These are phyloP conservation scores for Clanis bilineata DNA, from an alignment of 2,888 invertebrate genomes.

Conservation along the genomic window DNA sequence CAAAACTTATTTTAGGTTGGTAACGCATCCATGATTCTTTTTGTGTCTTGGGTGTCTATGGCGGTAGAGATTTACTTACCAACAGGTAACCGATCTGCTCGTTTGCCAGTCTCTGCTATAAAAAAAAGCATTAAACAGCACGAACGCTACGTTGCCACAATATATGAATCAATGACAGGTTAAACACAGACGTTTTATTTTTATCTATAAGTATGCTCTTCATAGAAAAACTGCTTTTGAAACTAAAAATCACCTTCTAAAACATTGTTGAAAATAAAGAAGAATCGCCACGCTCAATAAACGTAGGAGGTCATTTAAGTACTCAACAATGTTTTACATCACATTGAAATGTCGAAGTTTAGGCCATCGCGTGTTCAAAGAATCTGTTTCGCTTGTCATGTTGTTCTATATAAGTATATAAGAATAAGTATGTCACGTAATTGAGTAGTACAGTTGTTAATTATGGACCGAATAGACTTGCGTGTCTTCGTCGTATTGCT, in stretches of 20 bases:
- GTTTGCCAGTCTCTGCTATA: too few species aligned
- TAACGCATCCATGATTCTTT: too few species aligned
- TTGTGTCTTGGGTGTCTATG: too few species aligned
- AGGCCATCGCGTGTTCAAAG: slow-evolving; percentile 21
- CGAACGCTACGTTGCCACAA: too few species aligned
- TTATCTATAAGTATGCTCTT: too few species aligned
- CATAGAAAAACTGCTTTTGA: too few species aligned
- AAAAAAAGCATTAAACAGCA: too few species aligned
- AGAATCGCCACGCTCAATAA: background rate
- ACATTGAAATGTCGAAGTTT: slow-evolving; percentile 17
- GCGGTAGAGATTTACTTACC: too few species aligned
- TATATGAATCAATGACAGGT: too few species aligned
- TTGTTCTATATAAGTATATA: slow-evolving; percentile 35
- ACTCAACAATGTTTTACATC: background rate
- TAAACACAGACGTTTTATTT: too few species aligned
- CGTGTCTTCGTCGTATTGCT: slow-evolving; percentile 35
- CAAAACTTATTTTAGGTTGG: too few species aligned
- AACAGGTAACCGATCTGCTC: too few species aligned
- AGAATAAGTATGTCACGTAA: slow-evolving; percentile 26
- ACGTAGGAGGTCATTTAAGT: background rate
- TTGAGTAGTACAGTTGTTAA: slow-evolving; percentile 26
- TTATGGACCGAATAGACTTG: slow-evolving; percentile 38
- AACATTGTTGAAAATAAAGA: background rate
- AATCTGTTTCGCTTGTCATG: slow-evolving; percentile 28
- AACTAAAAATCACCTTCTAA: background rate